These are phyloP conservation scores for Phyllostomus hastatus DNA, from an alignment of 2,113 vertebrate species.

Conservation along the genomic window DNA sequence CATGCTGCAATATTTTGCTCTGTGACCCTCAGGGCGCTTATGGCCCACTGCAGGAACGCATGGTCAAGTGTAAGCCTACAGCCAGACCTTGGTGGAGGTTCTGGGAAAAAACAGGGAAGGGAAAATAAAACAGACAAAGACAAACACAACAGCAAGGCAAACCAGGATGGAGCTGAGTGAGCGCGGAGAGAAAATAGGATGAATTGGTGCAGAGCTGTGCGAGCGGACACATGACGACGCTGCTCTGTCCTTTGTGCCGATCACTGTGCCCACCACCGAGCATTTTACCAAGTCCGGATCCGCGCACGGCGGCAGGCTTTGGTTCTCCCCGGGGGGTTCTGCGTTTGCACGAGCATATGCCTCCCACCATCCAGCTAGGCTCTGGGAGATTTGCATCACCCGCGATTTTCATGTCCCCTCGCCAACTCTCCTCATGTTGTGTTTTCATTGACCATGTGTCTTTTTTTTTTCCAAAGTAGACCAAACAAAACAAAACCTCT, in stretches of 20 bases:
- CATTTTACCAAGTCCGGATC: neutral
- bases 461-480: neutral
- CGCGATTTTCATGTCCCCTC: neutral
- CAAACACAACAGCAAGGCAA: neutral
- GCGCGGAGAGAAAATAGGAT: neutral
- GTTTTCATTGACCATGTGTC: neutral
- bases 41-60: neutral
- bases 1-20: neutral
- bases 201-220: neutral
- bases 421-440: neutral
- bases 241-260: neutral
- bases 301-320: neutral
- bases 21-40: neutral
- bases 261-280: too few species aligned
- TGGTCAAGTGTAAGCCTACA: neutral
- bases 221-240: neutral
- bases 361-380: neutral
- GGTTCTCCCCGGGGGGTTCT: neutral
- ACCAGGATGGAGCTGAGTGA: neutral
- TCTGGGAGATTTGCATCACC: neutral
- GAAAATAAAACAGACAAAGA: neutral
- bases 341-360: neutral
- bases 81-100: neutral
- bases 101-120: neutral
- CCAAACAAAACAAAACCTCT: neutral